phyloP scores from a whole-genome alignment of 92 coral and sea anemone species.

The Palythoa caribaeorum region DNA sequence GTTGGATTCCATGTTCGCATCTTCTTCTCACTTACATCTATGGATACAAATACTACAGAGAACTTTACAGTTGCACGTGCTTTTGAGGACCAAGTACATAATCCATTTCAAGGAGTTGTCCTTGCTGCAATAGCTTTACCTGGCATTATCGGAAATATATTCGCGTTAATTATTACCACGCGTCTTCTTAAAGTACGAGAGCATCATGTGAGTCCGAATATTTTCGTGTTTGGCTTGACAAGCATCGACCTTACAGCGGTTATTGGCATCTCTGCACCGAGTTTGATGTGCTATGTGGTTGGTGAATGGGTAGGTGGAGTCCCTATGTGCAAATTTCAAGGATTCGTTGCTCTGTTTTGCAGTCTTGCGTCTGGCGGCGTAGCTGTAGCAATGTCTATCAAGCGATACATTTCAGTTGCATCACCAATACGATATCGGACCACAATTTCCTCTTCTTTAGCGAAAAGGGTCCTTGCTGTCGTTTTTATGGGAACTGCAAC shows the following conservation, averaged over 20 bases:
- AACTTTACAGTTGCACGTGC: neutral
- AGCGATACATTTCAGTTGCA: constrained; percentile 10
- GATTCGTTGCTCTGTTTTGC: constrained; percentile 20
- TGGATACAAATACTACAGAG: neutral
- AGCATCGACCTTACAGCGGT: constrained; percentile 12
- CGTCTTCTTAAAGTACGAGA: constrained; percentile 1
- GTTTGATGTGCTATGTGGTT: constrained; percentile 3
- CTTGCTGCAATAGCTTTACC: constrained; percentile 19
- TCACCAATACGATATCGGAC: constrained; percentile 1
- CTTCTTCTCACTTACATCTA: neutral
- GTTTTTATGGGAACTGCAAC: neutral
- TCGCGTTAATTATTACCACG: neutral
- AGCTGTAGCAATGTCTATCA: constrained; percentile 13
- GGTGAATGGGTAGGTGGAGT: constrained; percentile 24
- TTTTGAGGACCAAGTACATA: neutral
- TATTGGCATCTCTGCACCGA: neutral
- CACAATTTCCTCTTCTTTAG: constrained; percentile 6
- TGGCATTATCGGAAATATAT: neutral
- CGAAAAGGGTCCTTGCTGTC: neutral
- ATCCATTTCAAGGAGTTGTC: neutral
- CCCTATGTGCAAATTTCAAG: constrained; percentile 19
- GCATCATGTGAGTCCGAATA: neutral
- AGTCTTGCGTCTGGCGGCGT: constrained; percentile 23
- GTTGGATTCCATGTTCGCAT: too few relatives aligned
- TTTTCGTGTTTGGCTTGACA: constrained; percentile 20